These are phyloP conservation scores for Chromis chromis DNA, from an alignment of 2,797 vertebrate genomes.

Conservation along the genomic window DNA sequence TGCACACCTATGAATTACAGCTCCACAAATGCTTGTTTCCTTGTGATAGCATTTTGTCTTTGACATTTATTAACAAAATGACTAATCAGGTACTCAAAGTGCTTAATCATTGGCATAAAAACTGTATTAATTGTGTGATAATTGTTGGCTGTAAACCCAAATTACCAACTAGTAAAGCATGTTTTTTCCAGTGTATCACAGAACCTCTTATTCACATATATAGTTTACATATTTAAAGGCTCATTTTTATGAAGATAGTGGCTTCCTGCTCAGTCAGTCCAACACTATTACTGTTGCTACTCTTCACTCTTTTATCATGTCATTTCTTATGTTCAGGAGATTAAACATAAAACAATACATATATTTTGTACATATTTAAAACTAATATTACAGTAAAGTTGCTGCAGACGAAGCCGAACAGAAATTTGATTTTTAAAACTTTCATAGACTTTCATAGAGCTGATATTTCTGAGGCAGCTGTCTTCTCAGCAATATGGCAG, in stretches of 20 bases:
- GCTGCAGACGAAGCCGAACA: neutral
- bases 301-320: neutral
- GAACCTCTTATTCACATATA: too few species aligned
- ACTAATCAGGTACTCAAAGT: neutral
- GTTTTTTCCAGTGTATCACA: neutral
- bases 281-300: neutral
- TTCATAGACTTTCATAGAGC: neutral
- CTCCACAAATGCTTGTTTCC: slow-evolving; percentile 5
- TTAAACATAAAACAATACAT: neutral
- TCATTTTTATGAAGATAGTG: neutral
- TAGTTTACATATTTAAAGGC: slow-evolving; percentile 18
- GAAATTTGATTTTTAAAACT: too few species aligned
- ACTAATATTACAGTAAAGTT: too few species aligned
- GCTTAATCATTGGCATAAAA: neutral
- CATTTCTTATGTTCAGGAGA: neutral
- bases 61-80: neutral
- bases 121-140: neutral
- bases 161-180: neutral
- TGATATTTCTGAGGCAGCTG: neutral
- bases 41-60: neutral
- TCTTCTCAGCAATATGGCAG: neutral
- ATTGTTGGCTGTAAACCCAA: neutral
- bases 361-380: neutral
- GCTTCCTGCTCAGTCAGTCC: neutral
- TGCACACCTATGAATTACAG: neutral